phyloP scores from a whole-genome alignment of 2,888 invertebrate species.

The Linyphia triangularis region DNA sequence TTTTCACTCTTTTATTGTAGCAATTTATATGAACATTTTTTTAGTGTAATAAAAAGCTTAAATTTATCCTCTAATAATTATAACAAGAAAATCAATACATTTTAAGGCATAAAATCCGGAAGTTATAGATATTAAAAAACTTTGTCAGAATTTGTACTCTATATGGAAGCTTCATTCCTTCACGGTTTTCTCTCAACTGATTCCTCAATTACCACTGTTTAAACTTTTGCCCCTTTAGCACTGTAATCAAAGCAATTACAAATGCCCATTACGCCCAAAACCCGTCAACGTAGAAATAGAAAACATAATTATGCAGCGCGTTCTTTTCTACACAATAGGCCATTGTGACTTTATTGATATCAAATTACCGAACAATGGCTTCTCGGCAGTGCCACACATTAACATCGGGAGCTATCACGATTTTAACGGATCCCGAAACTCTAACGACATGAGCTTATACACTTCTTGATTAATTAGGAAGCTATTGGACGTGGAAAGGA shows the following conservation, averaged over 20 bases:
- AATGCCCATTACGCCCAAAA: constrained; percentile 4
- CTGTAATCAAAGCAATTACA: constrained; percentile 23
- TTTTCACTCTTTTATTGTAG: no score
- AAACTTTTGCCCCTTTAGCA: constrained; percentile 13
- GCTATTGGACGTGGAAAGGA: neutral
- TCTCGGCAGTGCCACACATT: constrained; percentile 29
- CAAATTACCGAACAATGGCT: constrained; percentile 66
- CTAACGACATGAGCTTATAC: constrained; percentile 22
- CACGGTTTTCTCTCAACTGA: neutral
- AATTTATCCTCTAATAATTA: no score
- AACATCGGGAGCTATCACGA: constrained; percentile 55
- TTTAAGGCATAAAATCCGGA: no score
- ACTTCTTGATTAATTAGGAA: constrained; percentile 41
- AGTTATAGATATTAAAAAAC: no score
- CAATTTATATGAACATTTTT: no score
- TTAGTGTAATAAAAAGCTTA: no score
- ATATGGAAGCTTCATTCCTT: neutral
- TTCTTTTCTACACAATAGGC: constrained; percentile 45
- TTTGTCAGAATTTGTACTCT: no score
- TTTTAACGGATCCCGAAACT: constrained; percentile 20
- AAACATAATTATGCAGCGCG: constrained; percentile 38
- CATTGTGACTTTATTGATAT: constrained; percentile 60
- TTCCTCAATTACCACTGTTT: constrained; percentile 28
- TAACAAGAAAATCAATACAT: no score
- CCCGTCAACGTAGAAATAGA: constrained; percentile 28